Evolutionary conservation across 2,797 vertebrate species (phyloP).

Genomic region (Paedocypris micromegethes): DNA sequence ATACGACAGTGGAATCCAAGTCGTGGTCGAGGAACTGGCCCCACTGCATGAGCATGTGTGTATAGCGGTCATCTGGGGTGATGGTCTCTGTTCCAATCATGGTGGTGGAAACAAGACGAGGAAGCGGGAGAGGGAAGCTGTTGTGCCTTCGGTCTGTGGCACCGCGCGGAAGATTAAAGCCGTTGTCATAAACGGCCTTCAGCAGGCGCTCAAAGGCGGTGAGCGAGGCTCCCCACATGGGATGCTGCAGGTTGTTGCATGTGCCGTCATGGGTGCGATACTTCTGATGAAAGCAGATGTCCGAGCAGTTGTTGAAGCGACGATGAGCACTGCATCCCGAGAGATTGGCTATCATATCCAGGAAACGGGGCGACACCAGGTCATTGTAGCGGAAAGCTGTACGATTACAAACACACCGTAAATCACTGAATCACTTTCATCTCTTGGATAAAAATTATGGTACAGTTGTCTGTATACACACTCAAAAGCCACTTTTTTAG

Average conservation of each 20-base stretch:
- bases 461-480: too few species aligned
- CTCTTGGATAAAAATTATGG: neutral
- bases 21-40: conserved; percentile 98
- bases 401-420: neutral
- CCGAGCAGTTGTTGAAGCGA: conserved; percentile 91
- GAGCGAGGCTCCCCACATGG: conserved; percentile 96
- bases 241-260: conserved; percentile 96
- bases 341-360: conserved; percentile 92
- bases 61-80: conserved; percentile 87
- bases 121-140: conserved; percentile 80
- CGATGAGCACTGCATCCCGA: conserved; percentile 94
- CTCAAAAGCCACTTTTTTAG: too few species aligned
- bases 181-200: conserved; percentile 92
- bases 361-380: conserved; percentile 90
- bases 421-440: neutral
- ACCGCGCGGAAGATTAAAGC: conserved; percentile 91
- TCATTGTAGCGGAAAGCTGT: conserved; percentile 96
- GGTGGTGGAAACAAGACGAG: conserved; percentile 85
- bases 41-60: conserved; percentile 99
- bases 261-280: conserved; percentile 94
- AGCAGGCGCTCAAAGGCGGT: conserved; percentile 91
- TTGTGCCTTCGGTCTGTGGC: conserved; percentile 73
- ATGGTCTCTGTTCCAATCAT: conserved; percentile 87
- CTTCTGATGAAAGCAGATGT: conserved; percentile 97
- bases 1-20: conserved; percentile 87